Percentiles rank a stretch among this genome's conserved stretches.
Conservation (phyloP, 2,888 invertebrate species). For the Melitaea athalia region DNA sequence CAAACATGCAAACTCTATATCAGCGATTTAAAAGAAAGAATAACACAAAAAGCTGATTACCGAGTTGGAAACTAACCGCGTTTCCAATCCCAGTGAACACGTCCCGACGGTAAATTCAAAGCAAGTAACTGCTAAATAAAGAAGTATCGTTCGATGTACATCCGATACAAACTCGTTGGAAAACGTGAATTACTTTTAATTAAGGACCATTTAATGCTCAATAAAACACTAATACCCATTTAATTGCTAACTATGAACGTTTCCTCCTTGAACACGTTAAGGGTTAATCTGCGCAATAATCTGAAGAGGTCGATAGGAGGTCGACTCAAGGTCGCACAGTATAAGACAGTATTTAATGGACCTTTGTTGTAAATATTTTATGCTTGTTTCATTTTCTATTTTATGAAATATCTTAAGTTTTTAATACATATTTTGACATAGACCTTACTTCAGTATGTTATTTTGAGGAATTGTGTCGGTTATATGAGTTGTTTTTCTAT, state of each 20-base stretch:
- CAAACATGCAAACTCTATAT: background rate
- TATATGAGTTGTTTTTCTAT: too few relatives aligned
- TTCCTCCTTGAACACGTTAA: constrained; percentile 6
- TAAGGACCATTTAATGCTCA: constrained; percentile 12
- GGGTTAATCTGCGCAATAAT: constrained; percentile 15
- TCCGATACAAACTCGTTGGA: constrained; percentile 16
- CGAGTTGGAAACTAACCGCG: constrained; percentile 30
- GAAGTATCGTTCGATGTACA: constrained; percentile 33
- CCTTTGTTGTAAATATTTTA: too few relatives aligned
- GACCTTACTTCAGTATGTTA: too few relatives aligned
- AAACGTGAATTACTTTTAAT: constrained; percentile 24
- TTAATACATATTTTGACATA: too few relatives aligned
- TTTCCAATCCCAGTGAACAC: constrained; percentile 39
- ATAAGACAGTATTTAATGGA: background rate
- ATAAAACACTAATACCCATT: constrained; percentile 8
- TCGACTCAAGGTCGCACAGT: constrained; percentile 6
- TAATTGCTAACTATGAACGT: constrained; percentile 4
- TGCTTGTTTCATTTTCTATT: background rate
- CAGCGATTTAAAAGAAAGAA: constrained; percentile 12
- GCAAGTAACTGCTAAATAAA: constrained; percentile 39
- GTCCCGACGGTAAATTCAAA: constrained; percentile 41
- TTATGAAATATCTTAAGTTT: background rate
- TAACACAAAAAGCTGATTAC: constrained; percentile 30
- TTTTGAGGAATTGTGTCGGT: too few relatives aligned
- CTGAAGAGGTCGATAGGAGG: constrained; percentile 13